phyloP scores from a whole-genome alignment of 1,140 invertebrate genomes.

The Nylanderia fulva region DNA sequence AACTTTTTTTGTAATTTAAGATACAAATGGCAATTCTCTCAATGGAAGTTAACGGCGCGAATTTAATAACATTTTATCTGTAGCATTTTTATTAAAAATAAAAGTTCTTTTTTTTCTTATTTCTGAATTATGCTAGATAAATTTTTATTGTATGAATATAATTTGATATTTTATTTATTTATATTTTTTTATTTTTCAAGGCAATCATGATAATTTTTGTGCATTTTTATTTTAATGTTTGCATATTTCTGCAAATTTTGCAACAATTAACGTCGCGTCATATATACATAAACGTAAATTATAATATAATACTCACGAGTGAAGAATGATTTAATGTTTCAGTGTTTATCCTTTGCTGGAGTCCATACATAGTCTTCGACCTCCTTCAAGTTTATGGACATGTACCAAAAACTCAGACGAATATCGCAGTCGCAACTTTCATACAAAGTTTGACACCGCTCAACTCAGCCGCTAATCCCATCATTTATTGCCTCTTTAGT shows the following conservation, averaged over 20 bases:
- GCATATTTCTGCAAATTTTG: background rate
- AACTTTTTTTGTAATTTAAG: conserved; percentile 3
- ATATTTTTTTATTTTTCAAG: background rate
- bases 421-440: conserved; percentile 94
- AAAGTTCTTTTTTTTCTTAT: background rate
- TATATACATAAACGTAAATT: no score
- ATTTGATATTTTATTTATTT: background rate
- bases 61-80: conserved; percentile 6
- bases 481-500: conserved; percentile 98
- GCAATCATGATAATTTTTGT: background rate
- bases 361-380: conserved; percentile 97
- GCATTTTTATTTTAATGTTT: conserved; percentile 6
- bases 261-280: background rate
- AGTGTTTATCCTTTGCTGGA: conserved; percentile 99
- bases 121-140: background rate
- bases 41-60: background rate
- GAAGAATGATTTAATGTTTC: conserved; percentile 79
- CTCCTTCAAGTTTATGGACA: conserved; percentile 95
- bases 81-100: background rate
- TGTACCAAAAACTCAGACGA: conserved; percentile 92
- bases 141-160: conserved; percentile 22
- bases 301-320: background rate
- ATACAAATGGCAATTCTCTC: background rate
- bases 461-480: conserved; percentile 97
- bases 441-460: conserved; percentile 97